Conservation (phyloP, 2,888 invertebrate species). For the Xestia rhomboidea region DNA sequence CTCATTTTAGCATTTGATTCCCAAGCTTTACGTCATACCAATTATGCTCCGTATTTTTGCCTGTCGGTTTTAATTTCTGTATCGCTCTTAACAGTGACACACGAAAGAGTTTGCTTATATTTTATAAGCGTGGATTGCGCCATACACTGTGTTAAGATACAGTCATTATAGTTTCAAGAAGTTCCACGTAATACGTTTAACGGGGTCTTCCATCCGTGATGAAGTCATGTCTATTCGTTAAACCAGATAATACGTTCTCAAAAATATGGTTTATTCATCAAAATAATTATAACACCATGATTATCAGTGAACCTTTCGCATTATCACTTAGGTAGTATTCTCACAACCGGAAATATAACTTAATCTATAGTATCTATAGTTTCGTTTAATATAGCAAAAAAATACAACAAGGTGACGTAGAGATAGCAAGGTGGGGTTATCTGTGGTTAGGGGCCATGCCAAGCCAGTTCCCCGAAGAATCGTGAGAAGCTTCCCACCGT, state of each 20-base stretch:
- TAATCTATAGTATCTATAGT: not conserved
- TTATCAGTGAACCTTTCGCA: not conserved
- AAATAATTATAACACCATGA: not conserved
- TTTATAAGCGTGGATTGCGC: not conserved
- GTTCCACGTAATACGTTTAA: constrained; percentile 8
- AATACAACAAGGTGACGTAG: constrained; percentile 46
- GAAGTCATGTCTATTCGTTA: constrained; percentile 36
- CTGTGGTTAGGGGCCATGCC: constrained; percentile 46
- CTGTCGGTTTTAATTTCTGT: constrained; percentile 24
- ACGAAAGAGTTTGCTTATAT: constrained; percentile 15
- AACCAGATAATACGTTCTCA: constrained; percentile 24
- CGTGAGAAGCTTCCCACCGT: constrained; percentile 86
- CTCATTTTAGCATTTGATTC: constrained; percentile 64
- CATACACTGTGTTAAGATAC: constrained; percentile 35
- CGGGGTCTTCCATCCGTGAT: constrained; percentile 12
- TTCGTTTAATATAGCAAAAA: constrained; percentile 44
- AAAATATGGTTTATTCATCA: constrained; percentile 34
- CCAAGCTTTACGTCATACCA: constrained; percentile 61
- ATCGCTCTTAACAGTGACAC: constrained; percentile 9
- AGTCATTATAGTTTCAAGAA: constrained; percentile 35
- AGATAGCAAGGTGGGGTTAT: constrained; percentile 60
- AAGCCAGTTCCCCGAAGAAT: constrained; percentile 63
- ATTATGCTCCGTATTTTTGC: constrained; percentile 28
- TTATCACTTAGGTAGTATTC: not conserved
- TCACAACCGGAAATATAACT: constrained; percentile 31